Conservation (phyloP, 2,113 vertebrate species). For the Phodopus roborovskii region DNA sequence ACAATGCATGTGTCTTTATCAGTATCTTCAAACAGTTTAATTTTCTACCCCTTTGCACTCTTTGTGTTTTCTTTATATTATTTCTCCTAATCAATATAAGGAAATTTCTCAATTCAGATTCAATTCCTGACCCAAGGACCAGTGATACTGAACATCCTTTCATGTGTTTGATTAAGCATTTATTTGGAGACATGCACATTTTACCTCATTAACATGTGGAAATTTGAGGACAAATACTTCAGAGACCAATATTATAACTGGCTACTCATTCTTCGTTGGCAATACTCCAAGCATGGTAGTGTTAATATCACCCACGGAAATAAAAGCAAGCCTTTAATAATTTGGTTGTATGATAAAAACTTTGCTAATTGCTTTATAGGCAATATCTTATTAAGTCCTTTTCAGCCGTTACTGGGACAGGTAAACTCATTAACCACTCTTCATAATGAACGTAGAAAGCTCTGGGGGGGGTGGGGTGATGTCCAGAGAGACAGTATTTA, state of each 20-base stretch:
- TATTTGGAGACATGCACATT: neutral
- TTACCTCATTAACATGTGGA: neutral
- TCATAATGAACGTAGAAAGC: neutral
- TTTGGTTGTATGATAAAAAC: neutral
- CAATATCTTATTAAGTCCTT: neutral
- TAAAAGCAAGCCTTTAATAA: neutral
- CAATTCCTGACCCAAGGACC: neutral
- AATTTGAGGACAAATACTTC: neutral
- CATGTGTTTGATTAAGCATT: neutral
- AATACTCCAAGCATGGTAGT: neutral
- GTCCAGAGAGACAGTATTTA: neutral
- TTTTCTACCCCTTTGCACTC: neutral
- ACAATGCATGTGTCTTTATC: fast-evolving
- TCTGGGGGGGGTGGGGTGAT: neutral
- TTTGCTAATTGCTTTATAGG: neutral
- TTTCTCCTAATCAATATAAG: neutral
- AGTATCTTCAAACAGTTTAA: fast-evolving
- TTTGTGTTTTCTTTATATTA: neutral
- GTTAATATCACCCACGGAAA: neutral
- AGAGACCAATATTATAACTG: neutral
- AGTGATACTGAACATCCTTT: neutral
- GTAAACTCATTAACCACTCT: neutral
- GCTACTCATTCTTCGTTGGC: too few relatives aligned
- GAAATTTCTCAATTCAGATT: neutral
- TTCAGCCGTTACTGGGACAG: neutral